phyloP scores from a whole-genome alignment of 2,888 invertebrate species.

The Neuroscelio doddi region DNA sequence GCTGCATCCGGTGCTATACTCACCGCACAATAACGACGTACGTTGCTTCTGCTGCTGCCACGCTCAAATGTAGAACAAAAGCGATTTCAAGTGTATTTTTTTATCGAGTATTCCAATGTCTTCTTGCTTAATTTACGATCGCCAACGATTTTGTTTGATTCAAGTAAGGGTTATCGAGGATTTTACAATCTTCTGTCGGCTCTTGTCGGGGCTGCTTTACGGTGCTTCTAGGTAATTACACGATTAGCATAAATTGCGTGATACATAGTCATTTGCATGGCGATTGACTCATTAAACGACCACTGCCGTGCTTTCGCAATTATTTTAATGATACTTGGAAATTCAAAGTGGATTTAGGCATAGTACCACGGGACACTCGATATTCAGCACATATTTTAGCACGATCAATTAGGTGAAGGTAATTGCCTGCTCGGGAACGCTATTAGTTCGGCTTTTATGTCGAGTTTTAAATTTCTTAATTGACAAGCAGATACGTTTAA shows the following conservation, averaged over 20 bases:
- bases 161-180: conserved; percentile 12
- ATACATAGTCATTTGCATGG: conserved; percentile 41
- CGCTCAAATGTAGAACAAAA: conserved; percentile 62
- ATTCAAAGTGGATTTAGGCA: conserved; percentile 17
- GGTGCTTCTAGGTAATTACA: conserved; percentile 34
- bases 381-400: no score
- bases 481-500: no score
- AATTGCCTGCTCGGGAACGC: no score
- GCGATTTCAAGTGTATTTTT: no score
- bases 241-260: conserved; percentile 43
- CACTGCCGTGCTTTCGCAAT: conserved; percentile 31
- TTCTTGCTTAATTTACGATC: conserved; percentile 24
- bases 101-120: no score
- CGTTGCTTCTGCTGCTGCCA: no score
- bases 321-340: conserved; percentile 35
- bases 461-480: no score
- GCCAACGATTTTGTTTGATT: conserved; percentile 7
- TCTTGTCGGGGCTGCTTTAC: conserved; percentile 23
- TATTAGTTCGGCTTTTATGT: no score
- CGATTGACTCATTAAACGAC: conserved; percentile 38
- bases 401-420: no score
- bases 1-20: conserved; percentile 62
- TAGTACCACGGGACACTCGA: conserved; percentile 8
- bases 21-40: conserved; percentile 62
- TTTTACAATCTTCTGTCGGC: conserved; percentile 14